These are phyloP conservation scores for Aphis craccivora DNA, from an alignment of 1,140 invertebrate species.

Conservation along the genomic window DNA sequence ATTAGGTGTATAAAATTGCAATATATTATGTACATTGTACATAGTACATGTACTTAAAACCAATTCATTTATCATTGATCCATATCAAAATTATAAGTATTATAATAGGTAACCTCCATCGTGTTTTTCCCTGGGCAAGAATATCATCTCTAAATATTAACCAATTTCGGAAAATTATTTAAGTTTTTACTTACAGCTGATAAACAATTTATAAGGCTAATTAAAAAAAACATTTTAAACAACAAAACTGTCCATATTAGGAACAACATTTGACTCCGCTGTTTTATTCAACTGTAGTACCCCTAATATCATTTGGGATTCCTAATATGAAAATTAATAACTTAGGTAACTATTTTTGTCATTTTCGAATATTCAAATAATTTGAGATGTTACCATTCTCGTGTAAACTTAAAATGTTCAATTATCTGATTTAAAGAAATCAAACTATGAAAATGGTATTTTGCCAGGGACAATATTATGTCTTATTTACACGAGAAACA, in stretches of 20 bases:
- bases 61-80: neutral
- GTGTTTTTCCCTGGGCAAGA: neutral
- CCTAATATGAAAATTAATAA: neutral
- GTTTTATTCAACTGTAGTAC: neutral
- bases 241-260: neutral
- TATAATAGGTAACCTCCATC: neutral
- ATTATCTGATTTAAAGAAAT: too few relatives aligned
- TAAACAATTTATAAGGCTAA: neutral
- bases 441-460: neutral
- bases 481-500: neutral
- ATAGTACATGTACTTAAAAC: neutral
- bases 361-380: neutral
- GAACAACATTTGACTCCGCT: neutral
- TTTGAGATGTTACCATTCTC: neutral
- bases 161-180: neutral
- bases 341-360: neutral
- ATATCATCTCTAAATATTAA: neutral
- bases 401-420: neutral
- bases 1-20: neutral
- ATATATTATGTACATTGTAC: neutral
- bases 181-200: neutral
- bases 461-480: neutral
- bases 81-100: neutral
- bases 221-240: neutral
- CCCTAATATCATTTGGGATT: neutral